Evolutionary conservation across 2,113 vertebrate genomes (phyloP), one percentile per base, ranked within the genome.

Genomic region (Galeopterus variegatus): DNA sequence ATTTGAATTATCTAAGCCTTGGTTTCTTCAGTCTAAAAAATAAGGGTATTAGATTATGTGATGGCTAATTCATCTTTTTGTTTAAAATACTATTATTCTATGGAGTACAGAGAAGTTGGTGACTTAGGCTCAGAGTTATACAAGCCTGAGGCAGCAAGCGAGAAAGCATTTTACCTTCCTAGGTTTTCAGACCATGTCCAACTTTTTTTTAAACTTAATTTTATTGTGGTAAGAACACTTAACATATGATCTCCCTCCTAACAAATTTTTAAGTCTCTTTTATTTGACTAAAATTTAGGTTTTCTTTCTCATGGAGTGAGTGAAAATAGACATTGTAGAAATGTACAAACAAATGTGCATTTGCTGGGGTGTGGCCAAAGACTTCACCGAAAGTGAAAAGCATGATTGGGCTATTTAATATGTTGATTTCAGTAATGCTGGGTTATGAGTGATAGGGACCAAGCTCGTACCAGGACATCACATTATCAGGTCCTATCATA

Each of bases 401-500:
- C 6, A 17, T 67, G 65, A 73, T 45, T n/a, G 50, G 36, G 11
- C 12, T 90, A 21, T 54, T 93, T 82, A 80, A 83, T 9, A 67
- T 54, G 28, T 48, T 83, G 28, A 92, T 24, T 64, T 60, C 64
- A 60, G 62, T 86, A n/a, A 87, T 94, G 72, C 58, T 82, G 17
- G 33, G 48, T 95, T 97, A 80, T 54, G n/a, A 85, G 77, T 95
- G 26, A 24, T 12, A 72, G 54, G 94, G 95, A 79, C 48, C n/a
- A 45, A 92, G 0, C 13, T 64, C 28, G 82, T 48, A 41, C 31
- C 85, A 80, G 83, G 62, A 97, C 58, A 36, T 88, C 69, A 76
- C 31, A 69, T 23, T 15, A 76, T 60, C 18, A 64, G 52, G 7
- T 72, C 88, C 26, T 94, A 26, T 75, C 69, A 48, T 86, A 65